phyloP scores from a whole-genome alignment of 2,113 vertebrate species.

The Beaufortia kweichowensis region DNA sequence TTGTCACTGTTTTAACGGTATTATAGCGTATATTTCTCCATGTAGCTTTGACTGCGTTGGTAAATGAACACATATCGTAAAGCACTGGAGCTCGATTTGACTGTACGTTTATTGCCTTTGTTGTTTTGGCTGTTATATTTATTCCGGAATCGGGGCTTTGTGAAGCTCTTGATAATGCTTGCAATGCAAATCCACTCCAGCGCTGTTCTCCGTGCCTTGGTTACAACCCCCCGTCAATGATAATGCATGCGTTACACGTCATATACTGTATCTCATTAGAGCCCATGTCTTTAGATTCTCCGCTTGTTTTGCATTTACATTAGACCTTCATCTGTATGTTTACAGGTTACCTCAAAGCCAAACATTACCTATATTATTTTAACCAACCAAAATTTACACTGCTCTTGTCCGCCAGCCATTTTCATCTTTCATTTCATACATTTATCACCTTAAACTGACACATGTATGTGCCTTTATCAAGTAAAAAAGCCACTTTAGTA shows the following conservation, averaged over 20 bases:
- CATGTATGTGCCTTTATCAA: constrained; percentile 28
- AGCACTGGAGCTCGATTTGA: constrained; percentile 61
- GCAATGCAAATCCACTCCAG: constrained; percentile 70
- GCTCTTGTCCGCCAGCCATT: neutral
- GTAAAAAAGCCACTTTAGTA: neutral
- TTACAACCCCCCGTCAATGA: constrained; percentile 64
- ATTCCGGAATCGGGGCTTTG: constrained; percentile 58
- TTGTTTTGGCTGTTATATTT: constrained; percentile 56
- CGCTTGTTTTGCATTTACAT: constrained; percentile 41
- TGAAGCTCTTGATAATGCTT: constrained; percentile 65
- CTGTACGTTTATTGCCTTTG: constrained; percentile 54
- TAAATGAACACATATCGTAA: constrained; percentile 53
- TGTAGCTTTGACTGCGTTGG: constrained; percentile 54
- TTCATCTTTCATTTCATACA: neutral
- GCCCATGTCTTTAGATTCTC: constrained; percentile 31
- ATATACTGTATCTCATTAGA: constrained; percentile 52
- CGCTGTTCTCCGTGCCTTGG: constrained; percentile 77
- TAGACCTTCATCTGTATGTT: constrained; percentile 32
- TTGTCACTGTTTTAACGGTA: constrained; percentile 34
- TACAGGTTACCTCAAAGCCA: constrained; percentile 29
- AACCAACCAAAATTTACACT: neutral
- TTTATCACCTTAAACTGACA: neutral
- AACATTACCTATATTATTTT: constrained; percentile 30
- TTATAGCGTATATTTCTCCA: constrained; percentile 24
- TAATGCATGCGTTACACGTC: constrained; percentile 74